Base-by-base conservation (phyloP, 2,113 vertebrate genomes). In the Podilymbus podiceps region DNA sequence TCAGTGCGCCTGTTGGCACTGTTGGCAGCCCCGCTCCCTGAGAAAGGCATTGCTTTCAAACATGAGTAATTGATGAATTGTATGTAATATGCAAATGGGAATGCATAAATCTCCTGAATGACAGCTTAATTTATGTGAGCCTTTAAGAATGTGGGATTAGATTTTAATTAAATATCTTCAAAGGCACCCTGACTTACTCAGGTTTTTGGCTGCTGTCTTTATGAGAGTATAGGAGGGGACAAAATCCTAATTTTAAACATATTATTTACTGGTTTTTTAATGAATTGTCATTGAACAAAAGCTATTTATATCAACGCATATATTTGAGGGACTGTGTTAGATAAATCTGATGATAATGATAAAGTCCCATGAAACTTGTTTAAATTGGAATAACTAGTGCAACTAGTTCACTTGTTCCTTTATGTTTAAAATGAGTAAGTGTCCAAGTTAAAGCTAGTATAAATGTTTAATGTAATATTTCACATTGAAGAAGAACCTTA, bases 111-210 rank as follows among this genome's bases (percentile, higher is more conserved):
- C 98, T 99, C 96, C 97, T 98, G 98, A 98, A 98, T 98, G 98
- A 99, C 98, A 99, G 97, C 98, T 98, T 98, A 98, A 99, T 99
- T 99, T 99, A 98, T 98, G 98, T 98, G 98, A 98, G 98, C 98
- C 98, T 98, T 98, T 98, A 99, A 98, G 98, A 99, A 98, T 98
- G 98, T 98, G 96, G 98, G 98, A 99, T 99, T 99, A 98, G 98
- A 98, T 98, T 98, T 99, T 99, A 99, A 99, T 99, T 99, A 99
- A 99, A 98, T 98, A 98, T 98, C 98, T 98, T 99, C 98, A 98
- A 98, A 99, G 98, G 98, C 98, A 98, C 98, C 98, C 98, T 98
- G 98, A 98, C 97, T 98, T 98, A 93, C 93, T 98, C 92, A 60
- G 89, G 58, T 97, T 98, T 98, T 97, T 95, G 97, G 96, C 97